Evolutionary conservation across 2,113 vertebrate genomes (phyloP), one percentile per base, ranked within the genome.

Genomic region (Myotis lucifugus): DNA sequence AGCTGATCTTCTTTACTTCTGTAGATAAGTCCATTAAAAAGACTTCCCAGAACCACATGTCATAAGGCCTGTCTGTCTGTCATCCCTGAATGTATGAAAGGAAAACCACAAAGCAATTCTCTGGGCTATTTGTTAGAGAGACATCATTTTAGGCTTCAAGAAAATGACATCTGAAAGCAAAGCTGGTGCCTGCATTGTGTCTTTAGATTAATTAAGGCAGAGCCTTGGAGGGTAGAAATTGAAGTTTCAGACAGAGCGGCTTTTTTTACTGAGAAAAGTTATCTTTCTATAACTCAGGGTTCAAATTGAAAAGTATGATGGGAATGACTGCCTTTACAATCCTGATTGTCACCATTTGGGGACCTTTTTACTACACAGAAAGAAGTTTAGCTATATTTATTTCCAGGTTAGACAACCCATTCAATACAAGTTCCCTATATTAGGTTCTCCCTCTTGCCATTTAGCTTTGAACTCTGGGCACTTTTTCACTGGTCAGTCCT

Each of bases 1-100:
- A 79, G 78, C 66, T 97, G 90, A 90, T 95, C 61, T n/a, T n/a
- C n/a, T 93, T 97, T 92, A 73, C 18, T 1, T 96, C 93, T 96
- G 87, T 64, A 92, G 92, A 97, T 81, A 97, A 97, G 91, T 97
- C 96, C 98, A 96, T 98, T 97, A 97, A 97, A 98, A 97, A 97
- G 96, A 90, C 86, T 97, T 98, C 94, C 82, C 93, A 82, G 96
- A 97, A 86, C 91, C 64, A 85, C 66, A 72, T 85, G 87, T 97
- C 98, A 97, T 94, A 64, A 96, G 94, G 13, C 40, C 85, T 85
- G 23, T 77, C n/a, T n/a, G n/a, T n/a, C 95, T 13, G 50, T 97
- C 81, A 93, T 85, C 92, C 50, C 23, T 84, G 42, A 88, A 96
- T 40, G 88, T 59, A 83, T 64, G 73, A 83, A 92, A 96, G 82